Base-by-base conservation (phyloP, 1,140 invertebrate genomes). In the Drosophila micromelanica region DNA sequence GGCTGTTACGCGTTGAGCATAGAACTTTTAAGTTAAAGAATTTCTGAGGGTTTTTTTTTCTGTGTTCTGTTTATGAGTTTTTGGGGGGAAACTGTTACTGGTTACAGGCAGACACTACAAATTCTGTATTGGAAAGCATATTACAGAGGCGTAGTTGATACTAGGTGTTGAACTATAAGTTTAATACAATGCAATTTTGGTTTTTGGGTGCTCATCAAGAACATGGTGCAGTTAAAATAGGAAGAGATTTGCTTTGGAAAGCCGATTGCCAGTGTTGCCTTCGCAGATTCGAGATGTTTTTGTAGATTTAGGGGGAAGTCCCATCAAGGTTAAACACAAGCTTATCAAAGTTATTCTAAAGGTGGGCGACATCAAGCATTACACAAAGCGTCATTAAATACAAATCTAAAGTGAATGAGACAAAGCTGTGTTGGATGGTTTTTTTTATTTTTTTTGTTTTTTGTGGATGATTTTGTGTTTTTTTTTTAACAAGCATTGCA, bases 91-190 rank as follows among this genome's bases (percentile, higher is more conserved):
- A 84, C 59, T 71, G 70, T 77, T 73, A 54, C 48, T 48, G 55
- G 59, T 78, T 76, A 73, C 76, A 84, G 68, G 76, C 80, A 80
- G 64, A 77, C 38, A 80, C 76, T 85, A 85, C 67, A 12, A 63
- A 69, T 67, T 64, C 79, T 64, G 71, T 71, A 46, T 63, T 52
- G 51, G 73, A 63, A 84, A 82, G 71, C 79, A 75, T 60, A 20
- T 60, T 57, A 79, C 74, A 61, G 46, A 79, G 54, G 84, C 49
- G 79, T 62, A 69, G 49, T 68, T 57, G 45, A 23, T 11, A 42
- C 67, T 78, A 72, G 35, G 38, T 70, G 54, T 38, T 69, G 13
- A 65, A 46, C 63, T 54, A 68, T 38, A 48, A 27, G 48, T 63
- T 35, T 27, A 6, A 27, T 27, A 27, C 5, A 27, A 27, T 6